Base-by-base conservation (phyloP, 2,888 invertebrate species). In the Hydropsyche betteni region DNA sequence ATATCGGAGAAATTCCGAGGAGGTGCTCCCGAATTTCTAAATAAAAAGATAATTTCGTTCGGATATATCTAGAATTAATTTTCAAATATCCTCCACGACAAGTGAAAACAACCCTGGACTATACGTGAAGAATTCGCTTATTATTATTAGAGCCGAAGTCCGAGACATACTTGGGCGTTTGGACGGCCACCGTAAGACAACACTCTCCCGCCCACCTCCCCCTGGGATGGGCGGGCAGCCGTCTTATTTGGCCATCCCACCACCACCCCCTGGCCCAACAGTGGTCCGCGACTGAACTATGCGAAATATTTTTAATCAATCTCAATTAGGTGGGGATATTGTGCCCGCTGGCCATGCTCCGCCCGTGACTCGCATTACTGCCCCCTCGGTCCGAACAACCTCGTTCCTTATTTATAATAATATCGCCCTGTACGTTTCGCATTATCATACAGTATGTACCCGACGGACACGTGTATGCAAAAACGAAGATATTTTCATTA, bases 221-320 rank as follows among this genome's bases (percentile, higher is more conserved):
- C 14, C 52, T 2, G 69, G 33, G 33, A 24, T 24, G 24, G 24
- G 24, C 24, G 24, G 24, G 24, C 24, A 24, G 36, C 74, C 68
- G 38, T 74, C 61, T 50, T 64, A 72, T 75, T 61, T 34, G 38
- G 74, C 53, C 50, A 36, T 58, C 36, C 52, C 6, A 52, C 69
- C 6, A 52, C 69, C 69, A 52, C 72, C 68, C 70, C 44, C 68
- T 14, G 16, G 44, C 61, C 72, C 72, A 10, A 10, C 44, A 44
- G 44, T 44, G 44, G 44, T 44, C 74, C 68, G 53, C 58, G 76
- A 69, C 75, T 76, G 64, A 87, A 87, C 86, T 87, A 87, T 87
- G 86, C 84, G 83, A 85, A 87, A 86, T 87, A 87, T 87, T 87
- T 87, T 87, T 87, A 87, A 87, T 87, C 87, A 87, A 87, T 87